A percentile compares a stretch with the other conserved stretches of the same genome.
These are phyloP conservation scores for Microcebus murinus DNA, from an alignment of 2,113 vertebrate species.

Conservation along the genomic window DNA sequence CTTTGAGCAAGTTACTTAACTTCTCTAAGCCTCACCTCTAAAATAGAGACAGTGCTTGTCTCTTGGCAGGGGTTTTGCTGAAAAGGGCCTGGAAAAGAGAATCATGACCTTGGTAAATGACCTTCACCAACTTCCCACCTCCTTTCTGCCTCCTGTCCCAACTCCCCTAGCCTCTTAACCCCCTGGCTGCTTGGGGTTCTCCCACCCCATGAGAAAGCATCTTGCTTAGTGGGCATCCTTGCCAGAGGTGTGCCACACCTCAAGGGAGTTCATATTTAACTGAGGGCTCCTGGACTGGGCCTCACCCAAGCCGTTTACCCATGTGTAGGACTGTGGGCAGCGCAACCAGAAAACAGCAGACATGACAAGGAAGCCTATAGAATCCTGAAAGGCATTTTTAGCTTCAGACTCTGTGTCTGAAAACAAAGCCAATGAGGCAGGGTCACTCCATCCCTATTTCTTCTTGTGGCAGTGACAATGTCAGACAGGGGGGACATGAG, in stretches of 20 bases:
- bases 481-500: background rate
- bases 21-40: background rate
- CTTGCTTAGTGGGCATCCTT: background rate
- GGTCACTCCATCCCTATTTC: background rate
- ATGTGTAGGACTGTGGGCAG: too few relatives aligned
- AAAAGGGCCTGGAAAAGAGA: background rate
- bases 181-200: background rate
- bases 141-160: background rate
- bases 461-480: background rate
- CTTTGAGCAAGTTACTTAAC: background rate
- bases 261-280: background rate
- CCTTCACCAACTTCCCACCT: background rate
- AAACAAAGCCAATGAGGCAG: too few relatives aligned
- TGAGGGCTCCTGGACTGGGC: background rate
- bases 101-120: background rate
- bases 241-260: background rate
- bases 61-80: background rate
- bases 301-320: too few relatives aligned
- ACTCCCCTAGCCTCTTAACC: background rate
- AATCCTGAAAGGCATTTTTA: background rate
- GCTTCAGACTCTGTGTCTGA: background rate
- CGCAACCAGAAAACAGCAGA: background rate
- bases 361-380: background rate
- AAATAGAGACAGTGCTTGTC: background rate
- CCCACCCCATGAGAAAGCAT: background rate